Evolutionary conservation across 1,140 invertebrate species (phyloP).

Genomic region (Ctenoplectra terminalis): DNA sequence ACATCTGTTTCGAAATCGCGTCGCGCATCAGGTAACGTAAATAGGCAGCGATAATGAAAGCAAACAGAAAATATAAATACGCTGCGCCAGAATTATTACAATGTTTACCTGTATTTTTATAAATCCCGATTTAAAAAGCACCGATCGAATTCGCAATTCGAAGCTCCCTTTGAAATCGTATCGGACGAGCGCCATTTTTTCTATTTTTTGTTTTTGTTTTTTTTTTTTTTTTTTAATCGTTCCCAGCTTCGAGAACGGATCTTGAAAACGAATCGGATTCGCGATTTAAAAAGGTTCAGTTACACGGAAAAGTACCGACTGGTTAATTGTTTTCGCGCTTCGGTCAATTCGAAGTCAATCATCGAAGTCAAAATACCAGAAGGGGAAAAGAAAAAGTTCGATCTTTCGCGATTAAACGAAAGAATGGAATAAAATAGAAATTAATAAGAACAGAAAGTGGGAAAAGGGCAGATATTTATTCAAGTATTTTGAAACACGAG

Average conservation of each 20-base stretch:
- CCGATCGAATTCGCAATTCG: not conserved
- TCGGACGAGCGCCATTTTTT: not conserved
- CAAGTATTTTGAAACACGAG: too few species aligned
- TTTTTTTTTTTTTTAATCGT: too few species aligned
- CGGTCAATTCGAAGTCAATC: too few species aligned
- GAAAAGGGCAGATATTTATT: too few species aligned
- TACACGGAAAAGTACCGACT: not conserved
- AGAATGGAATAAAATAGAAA: too few species aligned
- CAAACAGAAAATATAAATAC: not conserved
- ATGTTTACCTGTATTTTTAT: not conserved
- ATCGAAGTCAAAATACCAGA: too few species aligned
- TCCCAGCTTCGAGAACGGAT: not conserved
- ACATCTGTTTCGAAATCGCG: not conserved
- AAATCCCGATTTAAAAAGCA: not conserved
- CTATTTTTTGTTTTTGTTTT: too few species aligned
- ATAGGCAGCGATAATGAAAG: not conserved
- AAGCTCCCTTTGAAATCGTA: not conserved
- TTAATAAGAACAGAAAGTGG: too few species aligned
- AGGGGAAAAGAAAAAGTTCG: too few species aligned
- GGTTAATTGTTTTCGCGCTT: too few species aligned
- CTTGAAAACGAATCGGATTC: not conserved
- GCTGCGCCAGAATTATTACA: not conserved
- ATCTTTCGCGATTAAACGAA: too few species aligned
- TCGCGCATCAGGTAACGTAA: not conserved
- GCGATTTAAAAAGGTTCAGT: not conserved